Conservation (phyloP, 2,888 invertebrate genomes). For the Rugalucina vietnamica region DNA sequence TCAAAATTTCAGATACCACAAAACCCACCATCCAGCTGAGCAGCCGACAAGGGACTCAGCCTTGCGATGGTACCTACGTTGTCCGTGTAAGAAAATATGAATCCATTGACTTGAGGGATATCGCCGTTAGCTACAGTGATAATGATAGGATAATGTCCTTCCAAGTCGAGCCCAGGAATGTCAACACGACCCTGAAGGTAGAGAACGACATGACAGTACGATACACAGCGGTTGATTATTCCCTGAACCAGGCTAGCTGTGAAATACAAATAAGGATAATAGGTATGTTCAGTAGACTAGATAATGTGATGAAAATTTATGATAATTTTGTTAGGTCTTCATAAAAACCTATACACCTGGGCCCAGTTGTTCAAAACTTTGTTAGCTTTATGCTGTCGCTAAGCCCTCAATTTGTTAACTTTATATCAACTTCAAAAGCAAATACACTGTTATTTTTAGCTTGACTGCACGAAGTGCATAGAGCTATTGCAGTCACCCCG, state of each 20-base stretch:
- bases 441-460: too few relatives aligned
- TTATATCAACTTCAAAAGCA: too few relatives aligned
- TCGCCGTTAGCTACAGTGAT: constrained; percentile 50
- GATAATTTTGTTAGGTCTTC: too few relatives aligned
- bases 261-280: neutral
- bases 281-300: too few relatives aligned
- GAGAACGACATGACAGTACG: constrained; percentile 87
- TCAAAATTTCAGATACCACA: constrained; percentile 64
- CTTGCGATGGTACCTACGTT: neutral
- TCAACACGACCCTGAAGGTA: constrained; percentile 49
- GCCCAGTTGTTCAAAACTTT: too few relatives aligned
- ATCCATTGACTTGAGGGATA: constrained; percentile 18
- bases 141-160: constrained; percentile 59
- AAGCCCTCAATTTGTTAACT: too few relatives aligned
- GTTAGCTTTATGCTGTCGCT: too few relatives aligned
- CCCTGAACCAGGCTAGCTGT: constrained; percentile 98
- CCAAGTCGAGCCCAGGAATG: constrained; percentile 59
- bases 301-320: neutral
- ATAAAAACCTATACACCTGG: too few relatives aligned
- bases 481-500: too few relatives aligned
- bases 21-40: constrained; percentile 31
- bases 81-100: constrained; percentile 21
- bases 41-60: constrained; percentile 18
- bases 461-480: too few relatives aligned
- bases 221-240: constrained; percentile 98